Evolutionary conservation across 2,888 invertebrate species (phyloP).

Genomic region (Koerneria pararmatus): DNA sequence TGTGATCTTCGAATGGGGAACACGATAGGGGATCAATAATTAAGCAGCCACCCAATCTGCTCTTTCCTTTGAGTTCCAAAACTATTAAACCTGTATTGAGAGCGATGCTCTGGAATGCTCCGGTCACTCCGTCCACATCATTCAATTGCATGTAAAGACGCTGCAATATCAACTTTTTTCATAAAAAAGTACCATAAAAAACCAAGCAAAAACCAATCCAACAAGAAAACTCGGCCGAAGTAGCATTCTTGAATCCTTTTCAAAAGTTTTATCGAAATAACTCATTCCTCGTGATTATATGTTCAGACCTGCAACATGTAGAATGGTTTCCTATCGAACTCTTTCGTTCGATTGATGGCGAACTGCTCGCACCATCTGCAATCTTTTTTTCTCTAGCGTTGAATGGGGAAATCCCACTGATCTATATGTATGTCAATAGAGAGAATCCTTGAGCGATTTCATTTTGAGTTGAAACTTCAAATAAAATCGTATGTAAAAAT

Average conservation of each 20-base stretch:
- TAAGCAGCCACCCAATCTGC: too few species aligned
- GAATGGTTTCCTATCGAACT: constrained; percentile 20
- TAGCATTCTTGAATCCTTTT: neutral
- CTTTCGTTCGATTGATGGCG: constrained; percentile 18
- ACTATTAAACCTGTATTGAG: neutral
- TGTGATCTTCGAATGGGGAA: too few species aligned
- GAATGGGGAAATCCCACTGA: too few species aligned
- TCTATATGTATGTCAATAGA: too few species aligned
- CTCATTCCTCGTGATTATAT: neutral
- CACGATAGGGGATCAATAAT: too few species aligned
- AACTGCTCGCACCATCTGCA: constrained; percentile 30
- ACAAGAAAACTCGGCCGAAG: too few species aligned
- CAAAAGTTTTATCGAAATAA: neutral
- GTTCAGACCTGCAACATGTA: constrained; percentile 27
- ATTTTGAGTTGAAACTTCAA: too few species aligned
- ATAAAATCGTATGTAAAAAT: too few species aligned
- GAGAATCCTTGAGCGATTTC: too few species aligned
- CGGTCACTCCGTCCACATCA: constrained; percentile 32
- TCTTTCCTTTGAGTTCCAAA: neutral
- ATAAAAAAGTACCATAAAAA: neutral
- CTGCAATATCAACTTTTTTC: constrained; percentile 16
- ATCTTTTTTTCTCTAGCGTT: neutral
- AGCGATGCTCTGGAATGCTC: constrained; percentile 28
- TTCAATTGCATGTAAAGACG: constrained; percentile 27
- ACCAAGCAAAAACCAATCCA: too few species aligned